Conservation (phyloP, 2,113 vertebrate species). For the Notechis scutatus region DNA sequence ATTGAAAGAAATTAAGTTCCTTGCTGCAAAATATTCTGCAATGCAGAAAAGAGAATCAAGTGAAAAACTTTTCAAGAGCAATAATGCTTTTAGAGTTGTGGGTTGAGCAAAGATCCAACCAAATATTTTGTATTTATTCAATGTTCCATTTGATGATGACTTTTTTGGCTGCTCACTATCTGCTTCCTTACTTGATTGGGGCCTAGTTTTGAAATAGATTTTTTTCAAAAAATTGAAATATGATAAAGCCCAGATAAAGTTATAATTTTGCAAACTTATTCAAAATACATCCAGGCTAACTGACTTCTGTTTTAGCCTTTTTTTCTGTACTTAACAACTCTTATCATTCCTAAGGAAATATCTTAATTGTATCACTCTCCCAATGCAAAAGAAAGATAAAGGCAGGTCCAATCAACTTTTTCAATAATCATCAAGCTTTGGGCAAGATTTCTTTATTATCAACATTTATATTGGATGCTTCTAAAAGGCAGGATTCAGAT, state of each 20-base stretch:
- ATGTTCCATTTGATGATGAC: neutral
- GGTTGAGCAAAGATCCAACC: neutral
- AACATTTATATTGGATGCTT: neutral
- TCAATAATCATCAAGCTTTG: neutral
- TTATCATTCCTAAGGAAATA: neutral
- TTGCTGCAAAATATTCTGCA: neutral
- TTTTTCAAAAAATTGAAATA: neutral
- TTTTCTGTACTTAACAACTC: neutral
- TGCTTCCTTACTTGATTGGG: neutral
- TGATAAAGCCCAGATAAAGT: neutral
- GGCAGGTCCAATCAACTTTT: neutral
- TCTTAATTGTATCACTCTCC: neutral
- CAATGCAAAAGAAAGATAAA: neutral
- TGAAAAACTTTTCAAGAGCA: neutral
- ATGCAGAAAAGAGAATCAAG: neutral
- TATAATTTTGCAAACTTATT: neutral
- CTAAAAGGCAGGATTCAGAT: neutral
- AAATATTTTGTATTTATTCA: neutral
- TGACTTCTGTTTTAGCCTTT: neutral
- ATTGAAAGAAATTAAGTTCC: neutral
- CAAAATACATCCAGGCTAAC: neutral
- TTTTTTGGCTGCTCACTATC: neutral
- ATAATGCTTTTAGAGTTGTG: neutral
- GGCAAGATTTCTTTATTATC: neutral
- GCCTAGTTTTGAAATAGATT: neutral